Conservation (phyloP, 1,140 invertebrate genomes). For the Hyphantria cunea region DNA sequence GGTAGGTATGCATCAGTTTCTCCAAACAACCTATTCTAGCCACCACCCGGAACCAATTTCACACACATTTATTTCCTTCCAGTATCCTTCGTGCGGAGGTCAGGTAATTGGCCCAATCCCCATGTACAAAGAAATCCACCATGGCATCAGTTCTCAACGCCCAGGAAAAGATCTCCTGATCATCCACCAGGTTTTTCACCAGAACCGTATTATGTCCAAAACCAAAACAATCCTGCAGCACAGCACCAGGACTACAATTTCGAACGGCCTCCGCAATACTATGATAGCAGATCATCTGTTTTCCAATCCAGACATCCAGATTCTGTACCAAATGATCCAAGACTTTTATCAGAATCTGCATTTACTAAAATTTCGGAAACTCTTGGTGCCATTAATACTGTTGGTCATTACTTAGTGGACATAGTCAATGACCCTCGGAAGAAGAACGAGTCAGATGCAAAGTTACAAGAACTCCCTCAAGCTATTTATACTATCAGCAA, state of each 20-base stretch:
- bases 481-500: constrained; percentile 91
- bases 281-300: constrained; percentile 51
- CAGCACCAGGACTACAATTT: background rate
- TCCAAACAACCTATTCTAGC: constrained; percentile 20
- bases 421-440: constrained; percentile 83
- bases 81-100: constrained; percentile 57
- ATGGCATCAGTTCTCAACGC: constrained; percentile 66
- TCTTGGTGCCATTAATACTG: constrained; percentile 89
- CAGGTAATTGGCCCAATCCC: constrained; percentile 50
- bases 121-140: constrained; percentile 55
- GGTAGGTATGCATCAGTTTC: constrained; percentile 79
- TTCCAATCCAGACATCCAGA: constrained; percentile 52
- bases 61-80: constrained; percentile 35
- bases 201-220: constrained; percentile 23
- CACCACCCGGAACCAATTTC: constrained; percentile 3
- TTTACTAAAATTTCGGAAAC: constrained; percentile 86
- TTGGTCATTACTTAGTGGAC: constrained; percentile 91
- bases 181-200: constrained; percentile 29
- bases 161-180: constrained; percentile 63
- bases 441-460: constrained; percentile 68
- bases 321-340: constrained; percentile 62
- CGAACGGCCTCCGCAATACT: constrained; percentile 48
- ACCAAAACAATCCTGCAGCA: constrained; percentile 11
- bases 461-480: constrained; percentile 80
- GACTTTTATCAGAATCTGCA: constrained; percentile 82